Conservation (phyloP, 2,113 vertebrate genomes). For the Egretta garzetta region DNA sequence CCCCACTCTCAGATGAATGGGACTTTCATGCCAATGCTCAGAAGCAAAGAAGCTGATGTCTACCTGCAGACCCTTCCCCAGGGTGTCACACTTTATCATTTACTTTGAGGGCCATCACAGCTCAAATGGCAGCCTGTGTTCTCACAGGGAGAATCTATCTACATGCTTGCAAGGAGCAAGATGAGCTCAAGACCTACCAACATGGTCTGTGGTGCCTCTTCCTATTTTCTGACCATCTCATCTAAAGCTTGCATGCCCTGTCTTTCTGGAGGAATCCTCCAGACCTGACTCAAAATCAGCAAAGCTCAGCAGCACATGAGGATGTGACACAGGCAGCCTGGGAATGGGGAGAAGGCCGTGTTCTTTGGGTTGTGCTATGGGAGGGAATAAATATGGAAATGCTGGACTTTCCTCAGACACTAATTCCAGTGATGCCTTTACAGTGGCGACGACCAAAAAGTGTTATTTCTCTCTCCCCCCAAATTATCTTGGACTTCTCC, state of each 20-base stretch:
- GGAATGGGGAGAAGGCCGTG: neutral
- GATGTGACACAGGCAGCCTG: neutral
- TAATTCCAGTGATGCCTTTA: neutral
- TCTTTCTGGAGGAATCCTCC: neutral
- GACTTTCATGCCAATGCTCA: neutral
- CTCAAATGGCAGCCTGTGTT: neutral
- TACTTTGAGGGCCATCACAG: neutral
- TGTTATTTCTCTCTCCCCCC: neutral
- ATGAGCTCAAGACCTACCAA: neutral
- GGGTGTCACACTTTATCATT: neutral
- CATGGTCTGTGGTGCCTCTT: neutral
- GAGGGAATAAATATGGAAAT: neutral
- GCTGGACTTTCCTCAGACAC: neutral
- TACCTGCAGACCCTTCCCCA: neutral
- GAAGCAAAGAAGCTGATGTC: neutral
- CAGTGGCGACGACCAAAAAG: neutral
- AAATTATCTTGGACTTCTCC: neutral
- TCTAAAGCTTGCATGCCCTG: neutral
- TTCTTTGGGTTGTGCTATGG: neutral
- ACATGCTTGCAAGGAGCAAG: neutral
- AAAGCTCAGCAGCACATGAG: neutral
- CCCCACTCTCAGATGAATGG: neutral
- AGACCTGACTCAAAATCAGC: neutral
- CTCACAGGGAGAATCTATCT: neutral
- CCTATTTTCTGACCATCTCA: neutral